Evolutionary conservation across 2,113 vertebrate species (phyloP), one percentile per base, ranked within the genome.

Genomic region (Vimba vimba): DNA sequence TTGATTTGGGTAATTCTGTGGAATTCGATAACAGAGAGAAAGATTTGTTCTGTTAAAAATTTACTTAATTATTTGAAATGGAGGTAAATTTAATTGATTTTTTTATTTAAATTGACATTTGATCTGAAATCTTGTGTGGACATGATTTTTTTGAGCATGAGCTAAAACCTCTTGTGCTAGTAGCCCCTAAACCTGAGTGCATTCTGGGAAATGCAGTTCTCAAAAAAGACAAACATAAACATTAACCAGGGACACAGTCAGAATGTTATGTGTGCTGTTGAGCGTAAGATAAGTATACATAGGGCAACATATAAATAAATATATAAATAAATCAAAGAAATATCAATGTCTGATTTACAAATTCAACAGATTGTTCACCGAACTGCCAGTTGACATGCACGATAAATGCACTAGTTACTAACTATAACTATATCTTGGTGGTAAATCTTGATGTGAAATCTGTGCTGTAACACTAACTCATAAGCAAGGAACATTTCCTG

Each of bases 141-240:
- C 15, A 6, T 60, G 4, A 39, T 17, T 62, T 68, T 43, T 10
- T n/a, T 17, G 27, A 12, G 27, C 12, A 66, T 4, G 68, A 66
- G 43, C 21, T 23, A 39, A 36, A 66, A 73, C n/a, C 64, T 59
- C 25, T 57, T 57, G 36, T 73, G 66, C 15, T 25, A 60, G 77
- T 69, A 80, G 77, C 57, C 25, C 47, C 25, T 17, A 57, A 79
- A 66, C 47, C 45, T 66, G 39, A 60, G 79, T 82, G 85, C 85
- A 86, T 86, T 74, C 21, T 82, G 69, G 85, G 78, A 82, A 82
- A 75, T 75, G 85, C 45, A 86, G 85, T 86, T 66, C 55, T 4
- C 64, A 45, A 5, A 69, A 80, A 33, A 25, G 19, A 64, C n/a
- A 43, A 43, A 10, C 39, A 43, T 43, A 82, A 45, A 12, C 62